Base-by-base conservation (phyloP, 2,113 vertebrate species). In the Microtus montanus region DNA sequence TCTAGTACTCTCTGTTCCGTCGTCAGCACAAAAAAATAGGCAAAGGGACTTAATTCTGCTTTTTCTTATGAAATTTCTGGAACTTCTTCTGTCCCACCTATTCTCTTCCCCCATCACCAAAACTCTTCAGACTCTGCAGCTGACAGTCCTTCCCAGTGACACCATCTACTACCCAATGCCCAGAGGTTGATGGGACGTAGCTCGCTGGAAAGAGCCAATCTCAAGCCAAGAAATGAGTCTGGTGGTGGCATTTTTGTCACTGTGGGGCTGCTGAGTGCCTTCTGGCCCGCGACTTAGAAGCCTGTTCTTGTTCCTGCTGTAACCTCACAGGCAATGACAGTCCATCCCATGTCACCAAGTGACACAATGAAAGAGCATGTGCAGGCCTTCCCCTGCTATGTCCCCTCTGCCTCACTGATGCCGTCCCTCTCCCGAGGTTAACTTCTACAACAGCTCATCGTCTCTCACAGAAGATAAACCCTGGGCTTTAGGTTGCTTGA, bases 401-500 rank as follows among this genome's bases (percentile, higher is more conserved):
- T 28, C 58, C 35, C 80, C 15, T 44, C n/a, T 64, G n/a, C 35
- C 30, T 4, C 85, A 95, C 91, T 38, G 0, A 20, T 63, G 35
- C 33, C n/a, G 41, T 93, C 66, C 70, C 88, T 78, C 79, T n/a
- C 61, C 79, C n/a, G 91, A 80, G n/a, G 78, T 85, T 92, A 77
- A 91, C 94, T 7, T 96, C 89, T 94, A 96, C 78, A 44, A 44
- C 87, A 11, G 4, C 79, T 94, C 95, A 58, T 75, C 91, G 74
- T 90, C 47, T 83, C 86, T 90, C 94, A 5, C 92, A 87, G 92
- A 95, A 77, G 70, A 94, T 58, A 73, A 71, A 77, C 85, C 58
- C 92, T 91, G 90, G 96, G 89, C 70, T 94, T 63, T 64, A 97
- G 95, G 83, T 74, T 77, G 79, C 96, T 95, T 96, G 94, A 96